Evolutionary conservation across 2,113 vertebrate species (phyloP).

Genomic region (Reinhardtius hippoglossoides): DNA sequence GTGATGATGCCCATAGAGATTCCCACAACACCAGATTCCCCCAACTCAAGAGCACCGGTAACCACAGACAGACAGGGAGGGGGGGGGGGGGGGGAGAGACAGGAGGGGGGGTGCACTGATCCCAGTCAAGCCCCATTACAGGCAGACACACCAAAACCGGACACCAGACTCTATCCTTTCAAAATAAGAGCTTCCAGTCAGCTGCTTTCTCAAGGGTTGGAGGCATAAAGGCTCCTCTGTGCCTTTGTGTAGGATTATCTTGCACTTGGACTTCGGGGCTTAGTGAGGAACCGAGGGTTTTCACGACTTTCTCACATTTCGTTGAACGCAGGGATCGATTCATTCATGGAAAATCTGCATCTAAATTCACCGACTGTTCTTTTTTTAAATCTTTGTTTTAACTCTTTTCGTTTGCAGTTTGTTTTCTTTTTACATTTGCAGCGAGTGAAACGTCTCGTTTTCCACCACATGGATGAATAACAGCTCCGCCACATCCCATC

Average conservation of each 20-base stretch:
- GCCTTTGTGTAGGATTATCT: background rate
- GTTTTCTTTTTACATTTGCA: background rate
- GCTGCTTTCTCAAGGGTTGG: background rate
- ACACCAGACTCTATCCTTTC: constrained; percentile 11
- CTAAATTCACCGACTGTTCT: too few relatives aligned
- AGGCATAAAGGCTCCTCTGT: background rate
- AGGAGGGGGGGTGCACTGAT: background rate
- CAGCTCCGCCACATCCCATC: background rate
- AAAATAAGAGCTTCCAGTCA: constrained; percentile 45
- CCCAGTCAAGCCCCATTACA: constrained; percentile 14
- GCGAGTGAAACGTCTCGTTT: background rate
- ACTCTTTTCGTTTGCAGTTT: background rate
- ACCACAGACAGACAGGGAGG: constrained; percentile 39
- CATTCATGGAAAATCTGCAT: too few relatives aligned
- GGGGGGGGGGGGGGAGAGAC: too few relatives aligned
- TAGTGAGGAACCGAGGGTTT: background rate
- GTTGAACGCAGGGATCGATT: too few relatives aligned
- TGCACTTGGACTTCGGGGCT: background rate
- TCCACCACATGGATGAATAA: constrained; percentile 31
- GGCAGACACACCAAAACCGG: background rate
- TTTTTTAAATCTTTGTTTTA: background rate
- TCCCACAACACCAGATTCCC: constrained; percentile 46
- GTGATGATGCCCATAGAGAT: constrained; percentile 51
- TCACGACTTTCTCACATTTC: too few relatives aligned
- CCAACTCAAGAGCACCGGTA: constrained; percentile 47